Percentiles rank a stretch among this genome's conserved stretches.
Conservation (phyloP, 2,797 vertebrate species). For the Danio choprae region DNA sequence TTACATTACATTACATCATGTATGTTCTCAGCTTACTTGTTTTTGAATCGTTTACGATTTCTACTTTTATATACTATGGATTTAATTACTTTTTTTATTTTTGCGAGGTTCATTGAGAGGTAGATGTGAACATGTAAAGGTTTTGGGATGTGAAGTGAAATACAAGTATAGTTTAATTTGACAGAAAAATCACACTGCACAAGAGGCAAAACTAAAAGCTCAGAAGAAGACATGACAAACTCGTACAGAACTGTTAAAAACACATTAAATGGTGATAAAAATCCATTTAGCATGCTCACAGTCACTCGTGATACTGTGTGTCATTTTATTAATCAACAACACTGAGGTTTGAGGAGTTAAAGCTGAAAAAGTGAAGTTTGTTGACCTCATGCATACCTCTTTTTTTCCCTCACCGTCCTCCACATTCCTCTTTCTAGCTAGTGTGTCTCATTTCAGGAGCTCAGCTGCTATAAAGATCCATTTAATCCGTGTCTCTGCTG, state of each 20-base stretch:
- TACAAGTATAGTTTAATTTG: background rate
- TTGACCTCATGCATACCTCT: background rate
- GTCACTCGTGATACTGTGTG: background rate
- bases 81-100: no score
- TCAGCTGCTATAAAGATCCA: conserved; percentile 21
- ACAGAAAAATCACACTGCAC: background rate
- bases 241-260: background rate
- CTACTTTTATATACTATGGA: background rate
- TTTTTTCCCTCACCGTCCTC: background rate
- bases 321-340: background rate
- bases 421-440: background rate
- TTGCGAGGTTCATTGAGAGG: background rate
- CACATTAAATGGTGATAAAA: background rate
- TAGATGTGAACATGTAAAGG: no score
- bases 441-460: conserved; percentile 10
- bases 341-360: background rate
- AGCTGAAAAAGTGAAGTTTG: background rate
- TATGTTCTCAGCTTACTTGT: background rate
- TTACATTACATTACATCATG: no score
- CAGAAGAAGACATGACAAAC: background rate
- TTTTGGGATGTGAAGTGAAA: background rate
- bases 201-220: background rate
- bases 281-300: background rate
- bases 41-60: conserved; percentile 1
- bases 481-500: conserved; percentile 1